Base-by-base conservation (phyloP, 2,888 invertebrate genomes). In the Pyralis farinalis region DNA sequence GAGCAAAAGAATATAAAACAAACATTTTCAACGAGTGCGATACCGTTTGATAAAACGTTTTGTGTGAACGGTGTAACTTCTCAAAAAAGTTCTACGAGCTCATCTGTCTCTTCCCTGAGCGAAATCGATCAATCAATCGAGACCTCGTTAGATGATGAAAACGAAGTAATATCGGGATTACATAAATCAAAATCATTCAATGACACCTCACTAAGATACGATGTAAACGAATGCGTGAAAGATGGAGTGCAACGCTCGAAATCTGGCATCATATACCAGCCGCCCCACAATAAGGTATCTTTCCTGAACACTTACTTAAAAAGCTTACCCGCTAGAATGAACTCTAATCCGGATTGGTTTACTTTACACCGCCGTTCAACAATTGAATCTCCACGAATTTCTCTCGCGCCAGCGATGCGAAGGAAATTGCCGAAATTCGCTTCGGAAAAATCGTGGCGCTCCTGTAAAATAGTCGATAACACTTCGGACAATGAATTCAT, bases 291-390 rank as follows among this genome's bases (percentile, higher is more conserved):
- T 65, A 88, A 89, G 63, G 73, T 89, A 68, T 82, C 83, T 43
- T 90, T 90, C 64, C 70, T 90, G 44, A 84, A 86, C 60, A 90
- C 89, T 63, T 89, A 90, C 63, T 73, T 90, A 66, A 89, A 82
- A 73, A 90, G 89, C 73, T 75, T 90, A 73, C 84, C 77, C 49
- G 64, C 70, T 37, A 75, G 82, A 49, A 71, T 77, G 55, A 70
- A 65, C 57, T 71, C 76, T 67, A 83, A 81, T 75, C 81, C 82
- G 51, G 77, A 83, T 72, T 86, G 84, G 84, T 71, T 82, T 66
- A 62, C 71, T 56, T 62, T 73, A 71, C 69, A 69, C 53, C 67
- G 68, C 42, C 71, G 64, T 43, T 71, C 64, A 70, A 73, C 73
- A 65, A 71, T 66, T 53, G 71, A 66, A 53, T 54, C 60, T 54